Conservation (phyloP, 2,113 vertebrate species). For the Rhipidura dahli region DNA sequence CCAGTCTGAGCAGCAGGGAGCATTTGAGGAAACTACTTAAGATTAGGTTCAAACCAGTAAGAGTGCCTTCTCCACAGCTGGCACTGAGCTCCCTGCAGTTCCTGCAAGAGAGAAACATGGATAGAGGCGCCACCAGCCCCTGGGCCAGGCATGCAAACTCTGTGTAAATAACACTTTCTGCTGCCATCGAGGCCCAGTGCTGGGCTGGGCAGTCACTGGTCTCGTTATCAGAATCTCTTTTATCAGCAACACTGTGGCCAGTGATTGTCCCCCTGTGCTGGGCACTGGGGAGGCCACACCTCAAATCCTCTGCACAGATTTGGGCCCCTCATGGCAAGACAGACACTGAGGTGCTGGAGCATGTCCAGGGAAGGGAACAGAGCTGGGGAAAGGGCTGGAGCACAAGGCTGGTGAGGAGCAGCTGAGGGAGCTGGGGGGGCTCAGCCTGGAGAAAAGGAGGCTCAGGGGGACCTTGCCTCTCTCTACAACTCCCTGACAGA, state of each 20-base stretch:
- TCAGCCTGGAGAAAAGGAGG: not conserved
- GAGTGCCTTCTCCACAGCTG: not conserved
- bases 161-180: not conserved
- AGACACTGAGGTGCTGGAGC: not conserved
- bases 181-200: rapidly evolving
- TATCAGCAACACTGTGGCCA: not conserved
- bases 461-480: not conserved
- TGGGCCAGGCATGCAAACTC: rapidly evolving
- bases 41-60: not conserved
- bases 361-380: not conserved
- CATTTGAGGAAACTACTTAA: not conserved
- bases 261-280: not conserved
- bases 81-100: not conserved
- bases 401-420: not conserved
- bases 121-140: not conserved
- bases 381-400: not conserved
- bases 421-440: not conserved
- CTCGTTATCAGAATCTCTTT: not conserved
- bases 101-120: rapidly evolving
- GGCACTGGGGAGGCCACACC: not conserved
- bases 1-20: not conserved
- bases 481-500: not conserved
- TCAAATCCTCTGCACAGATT: not conserved
- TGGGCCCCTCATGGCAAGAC: not conserved
- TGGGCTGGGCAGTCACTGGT: not conserved